Evolutionary conservation across 2,888 invertebrate genomes (phyloP).

Genomic region (Leptopilina syphax): DNA sequence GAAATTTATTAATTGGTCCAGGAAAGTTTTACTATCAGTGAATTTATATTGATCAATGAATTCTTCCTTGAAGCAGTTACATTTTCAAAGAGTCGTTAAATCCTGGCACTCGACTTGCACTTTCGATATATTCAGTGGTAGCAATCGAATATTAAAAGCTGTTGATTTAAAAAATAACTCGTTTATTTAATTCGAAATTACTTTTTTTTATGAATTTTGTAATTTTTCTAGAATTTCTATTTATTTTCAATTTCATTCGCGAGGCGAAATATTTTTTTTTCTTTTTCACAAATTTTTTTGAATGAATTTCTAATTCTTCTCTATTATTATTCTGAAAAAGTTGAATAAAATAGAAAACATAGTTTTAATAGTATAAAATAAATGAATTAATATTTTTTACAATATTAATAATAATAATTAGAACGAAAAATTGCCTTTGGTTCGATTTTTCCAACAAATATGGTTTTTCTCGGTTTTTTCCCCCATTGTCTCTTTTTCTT

Average conservation of each 20-base stretch:
- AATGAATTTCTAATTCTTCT: no score
- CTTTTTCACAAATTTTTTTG: no score
- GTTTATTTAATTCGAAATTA: not conserved
- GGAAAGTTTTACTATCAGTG: no score
- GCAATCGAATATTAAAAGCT: not conserved
- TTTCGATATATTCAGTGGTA: not conserved
- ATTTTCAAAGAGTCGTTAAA: constrained; percentile 22
- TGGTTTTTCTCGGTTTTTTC: not conserved
- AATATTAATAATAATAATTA: no score
- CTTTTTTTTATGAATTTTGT: not conserved
- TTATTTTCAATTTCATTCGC: no score
- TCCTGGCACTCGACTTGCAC: constrained; percentile 18
- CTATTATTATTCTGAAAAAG: no score
- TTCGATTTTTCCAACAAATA: not conserved
- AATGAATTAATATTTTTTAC: no score
- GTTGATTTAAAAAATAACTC: constrained; percentile 3
- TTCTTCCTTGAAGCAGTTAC: not conserved
- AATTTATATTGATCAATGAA: not conserved
- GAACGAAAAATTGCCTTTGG: not conserved
- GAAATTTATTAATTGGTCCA: no score
- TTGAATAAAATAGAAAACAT: no score
- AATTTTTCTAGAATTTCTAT: not conserved
- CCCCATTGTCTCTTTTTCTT: no score
- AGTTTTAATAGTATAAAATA: no score
- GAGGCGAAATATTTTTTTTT: no score